Percentiles rank a stretch among this genome's conserved stretches.
These are phyloP conservation scores for Amyelois transitella DNA, from an alignment of 1,140 invertebrate genomes.

Conservation along the genomic window DNA sequence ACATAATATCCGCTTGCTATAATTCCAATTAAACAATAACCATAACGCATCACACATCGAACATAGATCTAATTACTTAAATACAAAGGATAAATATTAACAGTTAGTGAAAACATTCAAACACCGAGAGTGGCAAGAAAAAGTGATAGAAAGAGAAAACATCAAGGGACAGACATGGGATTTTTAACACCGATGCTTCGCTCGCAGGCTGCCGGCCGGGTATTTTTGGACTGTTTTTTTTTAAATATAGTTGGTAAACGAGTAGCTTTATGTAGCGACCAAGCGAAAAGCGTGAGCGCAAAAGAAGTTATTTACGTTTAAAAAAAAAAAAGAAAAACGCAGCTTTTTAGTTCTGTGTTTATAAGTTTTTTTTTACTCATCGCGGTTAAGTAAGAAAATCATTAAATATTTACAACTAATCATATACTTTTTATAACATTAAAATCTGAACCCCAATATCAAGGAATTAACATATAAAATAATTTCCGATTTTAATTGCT, in stretches of 20 bases:
- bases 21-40: neutral
- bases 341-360: too few relatives aligned
- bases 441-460: too few relatives aligned
- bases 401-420: too few relatives aligned
- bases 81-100: conserved; percentile 58
- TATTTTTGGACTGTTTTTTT: conserved; percentile 50
- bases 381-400: too few relatives aligned
- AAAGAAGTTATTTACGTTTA: too few relatives aligned
- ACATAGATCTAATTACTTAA: conserved; percentile 33
- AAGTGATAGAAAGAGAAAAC: conserved; percentile 68
- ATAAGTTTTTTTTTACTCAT: too few relatives aligned
- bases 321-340: too few relatives aligned
- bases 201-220: conserved; percentile 54
- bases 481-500: too few relatives aligned
- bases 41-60: conserved; percentile 20
- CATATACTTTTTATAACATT: too few relatives aligned
- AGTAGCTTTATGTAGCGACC: neutral
- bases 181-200: conserved; percentile 64
- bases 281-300: neutral
- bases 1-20: too few relatives aligned
- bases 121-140: conserved; percentile 70
- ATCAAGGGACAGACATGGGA: conserved; percentile 59
- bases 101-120: conserved; percentile 72
- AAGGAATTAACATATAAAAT: too few relatives aligned
- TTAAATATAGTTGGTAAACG: neutral